phyloP scores from a whole-genome alignment of 2,888 invertebrate genomes.

The Megastigmus dorsalis region DNA sequence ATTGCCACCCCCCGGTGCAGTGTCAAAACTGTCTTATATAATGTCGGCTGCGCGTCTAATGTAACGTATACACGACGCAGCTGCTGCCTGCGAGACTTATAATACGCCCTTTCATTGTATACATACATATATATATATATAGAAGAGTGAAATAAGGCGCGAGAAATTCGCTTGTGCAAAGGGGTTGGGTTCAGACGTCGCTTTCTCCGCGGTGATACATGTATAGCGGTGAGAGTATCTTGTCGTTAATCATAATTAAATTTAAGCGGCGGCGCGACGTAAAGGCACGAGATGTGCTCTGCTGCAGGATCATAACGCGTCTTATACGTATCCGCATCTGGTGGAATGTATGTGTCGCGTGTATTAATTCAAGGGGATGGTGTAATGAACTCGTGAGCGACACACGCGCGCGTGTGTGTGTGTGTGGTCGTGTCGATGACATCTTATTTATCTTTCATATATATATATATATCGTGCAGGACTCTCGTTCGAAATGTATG shows the following conservation, averaged over 20 bases:
- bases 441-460: conserved; percentile 37
- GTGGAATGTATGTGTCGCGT: background rate
- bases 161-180: background rate
- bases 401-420: too few relatives aligned
- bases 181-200: background rate
- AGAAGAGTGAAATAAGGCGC: background rate
- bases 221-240: background rate
- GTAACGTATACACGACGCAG: too few relatives aligned
- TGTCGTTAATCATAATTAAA: conserved; percentile 30
- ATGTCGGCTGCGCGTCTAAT: too few relatives aligned
- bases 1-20: too few relatives aligned
- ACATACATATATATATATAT: background rate
- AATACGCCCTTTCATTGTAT: too few relatives aligned
- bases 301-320: background rate
- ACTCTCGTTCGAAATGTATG: background rate
- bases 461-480: background rate
- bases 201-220: background rate
- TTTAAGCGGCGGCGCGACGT: background rate
- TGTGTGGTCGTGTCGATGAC: background rate
- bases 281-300: background rate
- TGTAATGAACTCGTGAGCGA: conserved; percentile 12
- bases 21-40: too few relatives aligned
- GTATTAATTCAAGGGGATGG: background rate
- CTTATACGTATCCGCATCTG: background rate
- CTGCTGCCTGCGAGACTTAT: too few relatives aligned